phyloP scores from a whole-genome alignment of 2,113 vertebrate genomes.

The Muntiacus muntjak region DNA sequence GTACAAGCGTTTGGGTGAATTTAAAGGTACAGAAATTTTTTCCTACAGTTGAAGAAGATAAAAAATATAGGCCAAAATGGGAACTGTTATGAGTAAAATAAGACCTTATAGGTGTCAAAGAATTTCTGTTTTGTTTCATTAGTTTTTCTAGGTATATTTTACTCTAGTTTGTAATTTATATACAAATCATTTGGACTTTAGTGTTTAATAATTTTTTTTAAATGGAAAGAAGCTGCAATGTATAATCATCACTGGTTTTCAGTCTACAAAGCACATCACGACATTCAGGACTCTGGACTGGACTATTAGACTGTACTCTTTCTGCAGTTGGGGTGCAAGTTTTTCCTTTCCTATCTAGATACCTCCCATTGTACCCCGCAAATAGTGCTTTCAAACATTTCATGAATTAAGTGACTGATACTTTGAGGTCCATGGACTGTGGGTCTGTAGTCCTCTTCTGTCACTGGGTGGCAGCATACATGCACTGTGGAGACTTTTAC shows the following conservation, averaged over 20 bases:
- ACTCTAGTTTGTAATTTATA: background rate
- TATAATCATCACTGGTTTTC: background rate
- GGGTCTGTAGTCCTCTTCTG: background rate
- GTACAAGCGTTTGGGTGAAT: background rate
- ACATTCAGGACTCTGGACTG: background rate
- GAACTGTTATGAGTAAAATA: background rate
- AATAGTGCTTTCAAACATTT: background rate
- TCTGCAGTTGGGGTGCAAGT: background rate
- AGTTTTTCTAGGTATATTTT: constrained; percentile 5
- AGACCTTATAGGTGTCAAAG: background rate
- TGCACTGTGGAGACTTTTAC: background rate
- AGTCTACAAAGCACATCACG: background rate
- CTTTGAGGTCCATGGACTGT: background rate
- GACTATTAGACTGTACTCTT: background rate
- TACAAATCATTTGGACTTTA: background rate
- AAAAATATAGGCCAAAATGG: background rate
- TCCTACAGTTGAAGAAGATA: background rate
- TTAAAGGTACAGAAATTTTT: background rate
- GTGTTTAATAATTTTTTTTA: constrained; percentile 3
- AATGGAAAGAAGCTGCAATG: background rate
- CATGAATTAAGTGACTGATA: background rate
- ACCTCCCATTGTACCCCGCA: background rate
- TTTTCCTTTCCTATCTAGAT: background rate
- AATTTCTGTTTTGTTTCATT: constrained; percentile 1
- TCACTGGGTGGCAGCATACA: background rate